Base-by-base conservation (phyloP, 2,888 invertebrate species). In the Plagiodera versicolora region DNA sequence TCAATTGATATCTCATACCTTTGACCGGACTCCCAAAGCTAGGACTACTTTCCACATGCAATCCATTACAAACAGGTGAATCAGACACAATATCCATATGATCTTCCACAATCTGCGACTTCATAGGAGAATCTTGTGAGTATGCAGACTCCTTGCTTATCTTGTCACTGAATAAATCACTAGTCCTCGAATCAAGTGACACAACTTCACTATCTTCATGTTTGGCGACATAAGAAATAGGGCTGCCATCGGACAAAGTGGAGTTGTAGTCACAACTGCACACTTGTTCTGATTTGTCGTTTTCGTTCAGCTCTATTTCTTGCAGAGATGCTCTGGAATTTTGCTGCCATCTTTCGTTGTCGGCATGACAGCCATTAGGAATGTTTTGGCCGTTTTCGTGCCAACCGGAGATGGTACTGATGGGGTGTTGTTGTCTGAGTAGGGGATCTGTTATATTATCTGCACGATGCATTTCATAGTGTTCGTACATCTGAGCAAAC, bases 401-500 rank as follows among this genome's bases (percentile, higher is more conserved):
- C 93, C 94, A 94, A 57, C 97, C 97, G 0, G 95, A 96, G 74
- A 97, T 97, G 49, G 97, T 98, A 78, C 95, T 95, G 69, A 97
- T 95, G 16, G 97, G 97, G 47, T 94, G 87, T 72, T 95, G 94
- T 76, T 94, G 94, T 16, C 96, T 83, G 68, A 96, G 86, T n/a
- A 92, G 90, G 0, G 96, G 96, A 82, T 97, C 97, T 0, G 95
- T 94, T 72, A 97, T 94, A 79, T 96, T 94, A 80, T 97, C 96
- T 0, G 95, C 92, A 58, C 96, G 86, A 70, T 96, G 92, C 57
- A 94, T 87, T 76, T 97, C 96, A 77, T 97, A 98, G 77, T 94
- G 94, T 76, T 95, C 95, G 78, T 95, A 95, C 94, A 97, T 95
- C 82, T 96, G 95, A 30, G 96, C 94, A 81, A 98, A 97, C 80